Evolutionary conservation across 1,140 invertebrate genomes (phyloP), one percentile per base, ranked within the genome.

Genomic region (Oppia nitens): DNA sequence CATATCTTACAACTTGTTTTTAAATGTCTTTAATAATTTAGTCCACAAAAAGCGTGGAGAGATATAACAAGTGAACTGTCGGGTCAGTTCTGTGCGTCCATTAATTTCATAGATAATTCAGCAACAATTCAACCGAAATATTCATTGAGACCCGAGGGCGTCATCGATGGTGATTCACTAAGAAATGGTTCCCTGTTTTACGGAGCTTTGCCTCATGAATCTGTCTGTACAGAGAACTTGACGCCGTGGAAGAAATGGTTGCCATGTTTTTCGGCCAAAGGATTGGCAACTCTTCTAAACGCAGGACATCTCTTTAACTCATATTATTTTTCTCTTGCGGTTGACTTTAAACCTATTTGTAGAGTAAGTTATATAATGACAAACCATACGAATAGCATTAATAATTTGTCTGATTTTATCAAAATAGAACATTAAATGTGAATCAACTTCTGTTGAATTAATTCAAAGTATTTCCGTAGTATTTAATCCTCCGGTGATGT

Each of bases 141-240:
- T 70, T 81, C 81, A 58, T 84, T 94, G 65, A 77, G 82, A 62
- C 92, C 89, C 12, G 74, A 75, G 48, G 85, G 87, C 52, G 76
- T 80, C 29, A 68, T 71, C 53, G 69, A 74, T 32, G 70, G 75
- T 62, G 60, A 64, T 57, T 66, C 68, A 26, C 68, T 70, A 64
- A 63, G 71, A 17, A 77, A 79, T 65, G 77, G 75, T 62, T 77
- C 76, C 60, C 74, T 75, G 64, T 56, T 87, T 47, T 96, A 96
- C 76, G 81, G 91, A 1, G 82, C 84, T 47, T 71, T 98, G 57
- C 90, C 94, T 0, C 76, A 85, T 60, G 95, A 98, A 79, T 87
- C 92, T 67, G 88, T 96, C 9, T 98, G 95, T 69, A 98, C 94
- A 21, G 93, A 98, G 77, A 98, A 98, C 76, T 76, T 98, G 63